A percentile compares a stretch with the other conserved stretches of the same genome.
phyloP scores from a whole-genome alignment of 1,140 invertebrate species.

The Gonatopus flavifemur region DNA sequence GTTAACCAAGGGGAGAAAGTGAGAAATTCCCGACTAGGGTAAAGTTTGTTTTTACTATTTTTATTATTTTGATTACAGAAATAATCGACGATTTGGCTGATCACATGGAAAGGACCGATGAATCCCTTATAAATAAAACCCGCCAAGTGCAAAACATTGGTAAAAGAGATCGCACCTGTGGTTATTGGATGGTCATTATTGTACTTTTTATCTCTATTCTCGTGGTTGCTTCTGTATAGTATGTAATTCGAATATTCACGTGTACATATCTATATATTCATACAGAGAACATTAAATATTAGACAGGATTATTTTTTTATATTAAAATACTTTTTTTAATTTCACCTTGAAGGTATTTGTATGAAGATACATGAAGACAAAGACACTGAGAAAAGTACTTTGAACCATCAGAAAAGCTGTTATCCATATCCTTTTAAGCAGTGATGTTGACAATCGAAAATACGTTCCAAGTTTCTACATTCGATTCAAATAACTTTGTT shows the following conservation, averaged over 20 bases:
- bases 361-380: too few relatives aligned
- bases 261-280: background rate
- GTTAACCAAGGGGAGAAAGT: too few relatives aligned
- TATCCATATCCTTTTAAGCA: too few relatives aligned
- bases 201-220: constrained; percentile 62
- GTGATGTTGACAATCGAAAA: too few relatives aligned
- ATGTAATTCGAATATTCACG: constrained; percentile 1
- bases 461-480: too few relatives aligned
- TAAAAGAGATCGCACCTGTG: constrained; percentile 70
- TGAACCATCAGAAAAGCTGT: too few relatives aligned
- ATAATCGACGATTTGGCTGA: constrained; percentile 78
- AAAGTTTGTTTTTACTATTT: background rate
- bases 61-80: constrained; percentile 55
- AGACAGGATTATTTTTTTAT: too few relatives aligned
- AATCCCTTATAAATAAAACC: constrained; percentile 69
- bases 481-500: too few relatives aligned
- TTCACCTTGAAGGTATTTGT: too few relatives aligned
- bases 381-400: too few relatives aligned
- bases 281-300: constrained; percentile 2
- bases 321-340: too few relatives aligned
- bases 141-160: constrained; percentile 66
- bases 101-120: constrained; percentile 71
- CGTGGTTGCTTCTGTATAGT: constrained; percentile 23
- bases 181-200: constrained; percentile 71
- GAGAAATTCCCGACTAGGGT: too few relatives aligned